Base-by-base conservation (phyloP, 2,797 vertebrate genomes). In the Clamator glandarius region DNA sequence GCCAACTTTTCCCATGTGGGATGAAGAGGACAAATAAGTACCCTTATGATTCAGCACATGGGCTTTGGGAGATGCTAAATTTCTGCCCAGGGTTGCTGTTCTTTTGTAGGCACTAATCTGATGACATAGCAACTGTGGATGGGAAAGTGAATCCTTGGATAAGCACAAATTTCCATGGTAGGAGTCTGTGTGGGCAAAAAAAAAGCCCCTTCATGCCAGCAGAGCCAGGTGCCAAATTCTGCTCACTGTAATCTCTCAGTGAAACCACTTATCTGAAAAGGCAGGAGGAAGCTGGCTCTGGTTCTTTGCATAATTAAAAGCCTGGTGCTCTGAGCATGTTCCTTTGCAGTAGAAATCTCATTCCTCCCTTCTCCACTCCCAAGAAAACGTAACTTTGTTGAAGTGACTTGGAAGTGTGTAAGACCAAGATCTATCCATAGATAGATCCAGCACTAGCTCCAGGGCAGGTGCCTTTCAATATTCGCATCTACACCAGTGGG, bases 201-300 rank as follows among this genome's bases (percentile, higher is more conserved):
- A 91, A 74, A 64, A 61, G 68, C 8, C 33, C 58, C 62, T 96
- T 58, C 0, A 8, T 88, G 85, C 83, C 94, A 95, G 51, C 3
- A 4, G 69, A 91, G 42, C 66, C 73, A 75, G 87, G n/a, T 92
- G 94, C 82, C 92, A 94, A 62, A 62, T 66, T 72, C 61, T 91
- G 83, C 66, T 88, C 0, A 0, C 87, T 89, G 75, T 87, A 85
- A 95, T 96, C 79, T 91, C 91, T 91, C 0, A 0, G 66, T 67
- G 91, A 89, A 93, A 92, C 74, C 68, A 52, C 57, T 93, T 95
- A 89, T 95, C 90, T 81, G 77, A 66, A 42, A 89, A 95, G 51
- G 66, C 89, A 93, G 79, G 66, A 92, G 82, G 91, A 93, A 95
- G 91, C 87, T 88, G 89, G 85, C 95, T 96, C 57, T 35, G 19